These are phyloP conservation scores for Lordiphosa andalusiaca DNA, from an alignment of 2,888 invertebrate genomes.

Conservation along the genomic window DNA sequence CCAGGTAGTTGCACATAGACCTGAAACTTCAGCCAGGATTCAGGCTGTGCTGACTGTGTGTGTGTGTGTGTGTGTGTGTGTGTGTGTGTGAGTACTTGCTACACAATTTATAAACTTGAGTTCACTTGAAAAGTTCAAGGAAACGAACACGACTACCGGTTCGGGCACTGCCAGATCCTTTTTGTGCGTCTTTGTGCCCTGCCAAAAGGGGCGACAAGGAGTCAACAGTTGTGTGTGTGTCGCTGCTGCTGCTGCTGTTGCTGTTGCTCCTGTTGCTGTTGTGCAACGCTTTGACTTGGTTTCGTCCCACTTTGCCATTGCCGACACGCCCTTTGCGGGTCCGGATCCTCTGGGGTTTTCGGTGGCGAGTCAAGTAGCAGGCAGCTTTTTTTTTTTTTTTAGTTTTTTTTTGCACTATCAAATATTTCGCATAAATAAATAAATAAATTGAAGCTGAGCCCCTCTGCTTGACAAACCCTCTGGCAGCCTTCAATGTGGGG, in stretches of 20 bases:
- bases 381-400: no score
- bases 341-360: slow-evolving; percentile 1
- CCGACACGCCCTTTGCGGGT: slow-evolving; percentile 4
- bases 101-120: slow-evolving; percentile 74
- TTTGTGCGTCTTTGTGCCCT: slow-evolving; percentile 9
- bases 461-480: slow-evolving; percentile 5
- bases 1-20: slow-evolving; percentile 63
- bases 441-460: slow-evolving; percentile 27
- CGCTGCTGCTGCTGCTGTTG: slow-evolving; percentile 31
- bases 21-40: slow-evolving; percentile 40
- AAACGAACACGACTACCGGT: slow-evolving; percentile 41
- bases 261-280: slow-evolving; percentile 35
- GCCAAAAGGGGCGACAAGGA: slow-evolving; percentile 25
- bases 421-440: slow-evolving; percentile 2
- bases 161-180: slow-evolving; percentile 8
- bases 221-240: slow-evolving; percentile 44
- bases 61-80: slow-evolving; percentile 9
- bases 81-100: slow-evolving; percentile 57
- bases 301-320: slow-evolving; percentile 62
- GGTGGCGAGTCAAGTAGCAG: slow-evolving; percentile 7
- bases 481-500: slow-evolving; percentile 1
- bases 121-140: slow-evolving; percentile 74
- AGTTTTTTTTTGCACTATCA: slow-evolving; percentile 1
- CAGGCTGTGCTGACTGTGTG: slow-evolving; percentile 1
- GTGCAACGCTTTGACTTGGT: slow-evolving; percentile 66